Evolutionary conservation across 2,113 vertebrate species (phyloP).

Genomic region (Hippocampus abdominalis): DNA sequence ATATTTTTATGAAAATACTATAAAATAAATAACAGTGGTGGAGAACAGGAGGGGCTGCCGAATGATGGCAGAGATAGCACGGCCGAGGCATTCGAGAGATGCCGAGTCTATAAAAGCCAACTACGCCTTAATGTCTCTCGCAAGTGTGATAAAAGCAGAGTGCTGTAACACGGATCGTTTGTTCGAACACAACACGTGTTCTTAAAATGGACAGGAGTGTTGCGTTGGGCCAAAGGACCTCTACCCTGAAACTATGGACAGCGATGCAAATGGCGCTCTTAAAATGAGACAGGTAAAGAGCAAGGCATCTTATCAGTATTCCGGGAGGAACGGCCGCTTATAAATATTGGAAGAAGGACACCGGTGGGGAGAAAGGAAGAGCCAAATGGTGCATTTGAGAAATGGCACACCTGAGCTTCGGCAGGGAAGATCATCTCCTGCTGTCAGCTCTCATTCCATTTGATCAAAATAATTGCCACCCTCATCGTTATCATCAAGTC

Average conservation of each 20-base stretch:
- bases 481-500: slow-evolving; percentile 64
- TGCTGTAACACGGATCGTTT: slow-evolving; percentile 38
- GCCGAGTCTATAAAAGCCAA: slow-evolving; percentile 67
- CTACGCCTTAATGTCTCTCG: slow-evolving; percentile 60
- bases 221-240: slow-evolving; percentile 44
- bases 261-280: slow-evolving; percentile 48
- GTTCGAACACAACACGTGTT: slow-evolving; percentile 27
- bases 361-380: slow-evolving; percentile 47
- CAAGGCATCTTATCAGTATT: slow-evolving; percentile 61
- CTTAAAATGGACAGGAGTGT: slow-evolving; percentile 57
- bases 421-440: slow-evolving; percentile 61
- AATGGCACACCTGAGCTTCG: slow-evolving; percentile 68
- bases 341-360: slow-evolving; percentile 74
- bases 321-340: slow-evolving; percentile 53
- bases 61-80: slow-evolving; percentile 48
- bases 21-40: not conserved
- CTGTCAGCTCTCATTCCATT: slow-evolving; percentile 66
- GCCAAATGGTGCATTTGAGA: slow-evolving; percentile 67
- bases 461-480: slow-evolving; percentile 69
- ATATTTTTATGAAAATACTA: not conserved
- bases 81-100: slow-evolving; percentile 56
- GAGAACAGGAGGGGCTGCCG: slow-evolving; percentile 20
- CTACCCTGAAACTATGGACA: slow-evolving; percentile 57
- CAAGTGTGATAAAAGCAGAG: slow-evolving; percentile 62
- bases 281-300: slow-evolving; percentile 50